phyloP scores from a whole-genome alignment of 2,888 invertebrate species.

The Ectemnius continuus region DNA sequence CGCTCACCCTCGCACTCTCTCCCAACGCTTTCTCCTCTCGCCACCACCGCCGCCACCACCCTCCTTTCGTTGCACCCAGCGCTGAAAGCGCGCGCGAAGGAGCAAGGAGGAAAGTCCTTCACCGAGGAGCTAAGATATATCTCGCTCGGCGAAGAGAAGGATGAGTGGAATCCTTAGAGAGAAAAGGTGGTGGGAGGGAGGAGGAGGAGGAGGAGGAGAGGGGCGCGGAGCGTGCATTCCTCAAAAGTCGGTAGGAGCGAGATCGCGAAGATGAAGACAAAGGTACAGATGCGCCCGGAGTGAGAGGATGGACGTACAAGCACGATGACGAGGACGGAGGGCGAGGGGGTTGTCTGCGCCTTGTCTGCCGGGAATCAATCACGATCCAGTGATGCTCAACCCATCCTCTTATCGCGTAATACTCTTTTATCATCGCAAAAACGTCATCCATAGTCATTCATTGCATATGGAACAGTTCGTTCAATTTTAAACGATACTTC shows the following conservation, averaged over 20 bases:
- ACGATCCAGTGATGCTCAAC: slow-evolving; percentile 70
- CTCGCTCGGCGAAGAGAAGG: too few species aligned
- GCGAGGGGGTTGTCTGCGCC: slow-evolving; percentile 74
- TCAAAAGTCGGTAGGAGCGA: slow-evolving; percentile 51
- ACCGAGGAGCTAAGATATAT: background rate
- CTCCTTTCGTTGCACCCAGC: slow-evolving; percentile 40
- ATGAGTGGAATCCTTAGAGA: too few species aligned
- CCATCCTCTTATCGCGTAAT: slow-evolving; percentile 18
- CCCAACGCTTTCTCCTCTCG: slow-evolving; percentile 33
- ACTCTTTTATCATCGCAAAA: too few species aligned
- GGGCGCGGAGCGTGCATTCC: slow-evolving; percentile 53
- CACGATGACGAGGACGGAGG: slow-evolving; percentile 42
- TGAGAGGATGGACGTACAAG: slow-evolving; percentile 30
- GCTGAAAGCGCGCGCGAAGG: slow-evolving; percentile 73
- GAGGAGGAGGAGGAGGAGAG: slow-evolving; percentile 33
- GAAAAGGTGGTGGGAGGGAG: background rate
- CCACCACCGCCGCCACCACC: slow-evolving; percentile 43
- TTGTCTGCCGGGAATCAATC: slow-evolving; percentile 75
- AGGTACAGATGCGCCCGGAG: slow-evolving; percentile 34
- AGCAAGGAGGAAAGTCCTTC: slow-evolving; percentile 7
- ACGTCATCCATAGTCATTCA: too few species aligned
- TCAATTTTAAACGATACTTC: too few species aligned
- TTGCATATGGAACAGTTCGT: too few species aligned
- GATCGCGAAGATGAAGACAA: slow-evolving; percentile 56
- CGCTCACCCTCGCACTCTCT: slow-evolving; percentile 40